A percentile compares a stretch with the other conserved stretches of the same genome.
These are phyloP conservation scores for Siniperca obscura DNA, from an alignment of 2,797 vertebrate genomes.

Conservation along the genomic window DNA sequence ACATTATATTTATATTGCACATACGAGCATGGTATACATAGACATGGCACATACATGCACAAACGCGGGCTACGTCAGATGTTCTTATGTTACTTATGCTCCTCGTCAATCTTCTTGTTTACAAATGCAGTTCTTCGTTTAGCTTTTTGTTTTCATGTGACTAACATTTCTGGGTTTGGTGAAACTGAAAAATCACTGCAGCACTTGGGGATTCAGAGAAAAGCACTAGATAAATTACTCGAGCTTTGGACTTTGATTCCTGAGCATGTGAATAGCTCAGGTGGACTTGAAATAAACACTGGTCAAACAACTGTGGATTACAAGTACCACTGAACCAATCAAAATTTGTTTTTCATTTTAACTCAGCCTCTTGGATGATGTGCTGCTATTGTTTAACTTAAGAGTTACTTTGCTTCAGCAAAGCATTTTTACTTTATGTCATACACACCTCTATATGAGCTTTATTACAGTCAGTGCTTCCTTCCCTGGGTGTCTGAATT, in stretches of 20 bases:
- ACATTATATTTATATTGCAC: constrained; percentile 15
- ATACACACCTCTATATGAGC: constrained; percentile 42
- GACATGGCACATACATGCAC: not conserved
- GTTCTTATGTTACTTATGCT: not conserved
- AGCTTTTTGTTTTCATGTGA: not conserved
- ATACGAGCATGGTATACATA: not conserved
- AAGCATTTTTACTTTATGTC: constrained; percentile 39
- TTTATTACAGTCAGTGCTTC: constrained; percentile 57
- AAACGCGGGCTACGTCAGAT: constrained; percentile 15
- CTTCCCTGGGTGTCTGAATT: constrained; percentile 38
- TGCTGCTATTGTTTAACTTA: constrained; percentile 33
- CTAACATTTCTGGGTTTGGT: constrained; percentile 13
- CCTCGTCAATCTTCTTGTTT: not conserved
- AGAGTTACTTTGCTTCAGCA: constrained; percentile 34
- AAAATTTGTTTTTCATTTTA: constrained; percentile 43
- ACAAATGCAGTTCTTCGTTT: not conserved
- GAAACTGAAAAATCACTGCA: constrained; percentile 23
- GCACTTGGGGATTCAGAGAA: constrained; percentile 24
- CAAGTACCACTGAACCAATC: constrained; percentile 27
- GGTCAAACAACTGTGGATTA: constrained; percentile 58
- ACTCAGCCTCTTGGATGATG: constrained; percentile 33
- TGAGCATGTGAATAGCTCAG: constrained; percentile 32
- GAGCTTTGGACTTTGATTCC: constrained; percentile 46
- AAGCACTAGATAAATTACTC: constrained; percentile 38
- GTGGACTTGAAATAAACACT: constrained; percentile 53